Conservation (phyloP, 2,888 invertebrate genomes). For the Gastrophysa polygoni region DNA sequence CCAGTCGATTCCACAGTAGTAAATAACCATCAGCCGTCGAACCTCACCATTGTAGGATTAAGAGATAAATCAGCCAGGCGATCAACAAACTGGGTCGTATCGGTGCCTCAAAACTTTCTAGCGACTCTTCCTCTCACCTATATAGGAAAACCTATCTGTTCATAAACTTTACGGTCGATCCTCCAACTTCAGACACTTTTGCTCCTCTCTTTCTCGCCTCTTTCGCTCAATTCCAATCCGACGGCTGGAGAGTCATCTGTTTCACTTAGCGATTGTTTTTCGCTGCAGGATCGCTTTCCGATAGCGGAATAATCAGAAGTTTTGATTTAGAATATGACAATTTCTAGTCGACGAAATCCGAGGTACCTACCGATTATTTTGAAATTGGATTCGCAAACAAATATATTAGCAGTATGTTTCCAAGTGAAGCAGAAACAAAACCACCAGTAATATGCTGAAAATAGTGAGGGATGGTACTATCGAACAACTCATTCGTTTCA, state of each 20-base stretch:
- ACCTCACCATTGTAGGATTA: background rate
- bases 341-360: background rate
- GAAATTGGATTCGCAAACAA: background rate
- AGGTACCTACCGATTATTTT: background rate
- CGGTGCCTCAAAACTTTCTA: slow-evolving; percentile 49
- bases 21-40: too few species aligned
- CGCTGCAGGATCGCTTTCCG: slow-evolving; percentile 30
- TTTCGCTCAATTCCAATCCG: slow-evolving; percentile 40
- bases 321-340: slow-evolving; percentile 24
- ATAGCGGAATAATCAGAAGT: slow-evolving; percentile 31
- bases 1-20: too few species aligned
- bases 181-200: slow-evolving; percentile 46
- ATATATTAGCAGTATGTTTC: too few species aligned
- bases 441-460: too few species aligned
- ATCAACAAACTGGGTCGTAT: slow-evolving; percentile 47
- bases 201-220: slow-evolving; percentile 38
- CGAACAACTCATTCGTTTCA: too few species aligned
- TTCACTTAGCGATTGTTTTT: slow-evolving; percentile 34
- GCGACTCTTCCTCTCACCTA: slow-evolving; percentile 33
- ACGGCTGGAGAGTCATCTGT: slow-evolving; percentile 35
- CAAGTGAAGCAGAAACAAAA: too few species aligned
- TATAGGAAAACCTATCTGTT: slow-evolving; percentile 42
- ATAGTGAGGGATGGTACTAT: too few species aligned
- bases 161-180: slow-evolving; percentile 40
- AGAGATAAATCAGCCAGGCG: background rate